These are phyloP conservation scores for Poliocrania exsul DNA, from an alignment of 2,797 vertebrate genomes.

Conservation along the genomic window DNA sequence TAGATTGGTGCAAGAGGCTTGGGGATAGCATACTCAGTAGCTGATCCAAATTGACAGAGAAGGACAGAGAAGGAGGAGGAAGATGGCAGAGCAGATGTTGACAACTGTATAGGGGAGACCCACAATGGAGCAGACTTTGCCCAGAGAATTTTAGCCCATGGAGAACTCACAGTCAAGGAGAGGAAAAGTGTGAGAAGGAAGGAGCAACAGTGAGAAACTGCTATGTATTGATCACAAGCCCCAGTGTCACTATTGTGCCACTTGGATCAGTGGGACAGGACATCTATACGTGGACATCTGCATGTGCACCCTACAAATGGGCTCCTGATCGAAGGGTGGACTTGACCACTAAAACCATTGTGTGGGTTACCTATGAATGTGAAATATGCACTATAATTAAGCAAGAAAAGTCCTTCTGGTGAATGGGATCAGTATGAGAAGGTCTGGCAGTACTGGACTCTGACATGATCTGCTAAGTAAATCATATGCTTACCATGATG, in stretches of 20 bases:
- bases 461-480: neutral
- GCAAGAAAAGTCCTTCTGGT: neutral
- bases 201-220: neutral
- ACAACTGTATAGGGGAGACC: fast-evolving
- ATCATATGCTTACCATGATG: neutral
- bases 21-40: neutral
- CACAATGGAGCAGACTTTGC: neutral
- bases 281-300: neutral
- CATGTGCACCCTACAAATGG: neutral
- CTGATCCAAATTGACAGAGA: neutral
- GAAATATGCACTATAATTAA: neutral
- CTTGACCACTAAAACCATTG: neutral
- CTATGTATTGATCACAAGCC: neutral
- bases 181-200: neutral
- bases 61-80: neutral
- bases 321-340: fast-evolving
- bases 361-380: neutral
- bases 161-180: neutral
- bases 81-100: neutral
- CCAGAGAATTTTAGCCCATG: neutral
- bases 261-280: neutral
- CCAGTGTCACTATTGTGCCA: fast-evolving
- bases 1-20: neutral
- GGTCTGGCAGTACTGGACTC: neutral
- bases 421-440: neutral